Conservation (phyloP, 2,113 vertebrate genomes). For the Petroica traversi region DNA sequence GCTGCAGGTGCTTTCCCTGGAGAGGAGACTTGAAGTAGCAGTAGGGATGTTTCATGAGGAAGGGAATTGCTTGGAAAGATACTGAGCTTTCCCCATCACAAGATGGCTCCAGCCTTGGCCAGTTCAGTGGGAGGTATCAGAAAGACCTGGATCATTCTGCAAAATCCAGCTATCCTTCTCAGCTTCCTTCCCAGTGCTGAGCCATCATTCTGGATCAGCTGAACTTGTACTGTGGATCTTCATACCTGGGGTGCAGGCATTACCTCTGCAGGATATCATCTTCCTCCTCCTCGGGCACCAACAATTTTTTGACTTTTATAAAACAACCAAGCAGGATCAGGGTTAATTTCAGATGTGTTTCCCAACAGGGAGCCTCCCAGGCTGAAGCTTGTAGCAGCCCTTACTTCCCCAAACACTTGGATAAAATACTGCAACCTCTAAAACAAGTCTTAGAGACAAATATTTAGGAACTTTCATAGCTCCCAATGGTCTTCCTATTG, state of each 20-base stretch:
- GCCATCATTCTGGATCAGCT: not conserved
- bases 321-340: not conserved
- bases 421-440: not conserved
- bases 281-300: not conserved
- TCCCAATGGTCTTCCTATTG: not conserved
- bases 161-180: not conserved
- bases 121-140: not conserved
- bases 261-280: not conserved
- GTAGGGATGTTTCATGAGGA: not conserved
- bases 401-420: not conserved
- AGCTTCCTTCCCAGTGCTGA: not conserved
- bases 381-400: not conserved
- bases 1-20: not conserved
- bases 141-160: not conserved
- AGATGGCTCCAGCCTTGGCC: not conserved
- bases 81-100: not conserved
- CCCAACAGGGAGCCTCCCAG: not conserved
- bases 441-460: not conserved
- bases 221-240: accelerated
- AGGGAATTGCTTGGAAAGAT: not conserved
- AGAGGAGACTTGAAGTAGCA: not conserved
- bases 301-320: not conserved
- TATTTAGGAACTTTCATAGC: not conserved
- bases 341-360: not conserved
- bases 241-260: not conserved